A percentile compares a stretch with the other conserved stretches of the same genome.
Evolutionary conservation across 2,888 invertebrate species (phyloP).

Genomic region (Harpalus rufipes): DNA sequence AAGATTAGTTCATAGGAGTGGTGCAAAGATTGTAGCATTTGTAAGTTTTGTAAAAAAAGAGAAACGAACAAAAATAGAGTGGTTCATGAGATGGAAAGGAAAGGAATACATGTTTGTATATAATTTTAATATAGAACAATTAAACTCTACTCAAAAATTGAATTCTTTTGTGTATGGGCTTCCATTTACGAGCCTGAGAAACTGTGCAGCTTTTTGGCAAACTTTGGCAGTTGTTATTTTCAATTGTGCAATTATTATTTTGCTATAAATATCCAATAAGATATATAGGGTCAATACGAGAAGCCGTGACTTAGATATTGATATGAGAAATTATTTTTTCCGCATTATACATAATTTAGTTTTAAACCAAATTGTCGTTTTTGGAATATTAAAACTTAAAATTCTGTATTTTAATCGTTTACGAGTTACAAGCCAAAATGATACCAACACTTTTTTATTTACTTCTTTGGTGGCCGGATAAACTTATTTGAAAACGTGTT

Average conservation of each 20-base stretch:
- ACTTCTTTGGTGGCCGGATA: too few relatives aligned
- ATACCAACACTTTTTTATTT: too few relatives aligned
- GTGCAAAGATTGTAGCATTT: conserved; percentile 65
- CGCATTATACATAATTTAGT: too few relatives aligned
- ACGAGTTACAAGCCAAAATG: too few relatives aligned
- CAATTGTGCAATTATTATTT: neutral
- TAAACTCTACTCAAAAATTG: conserved; percentile 11
- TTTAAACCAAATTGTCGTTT: too few relatives aligned
- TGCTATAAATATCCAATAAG: too few relatives aligned
- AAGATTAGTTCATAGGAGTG: conserved; percentile 25
- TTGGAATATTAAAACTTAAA: too few relatives aligned
- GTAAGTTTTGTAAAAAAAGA: conserved; percentile 67
- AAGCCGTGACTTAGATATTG: neutral
- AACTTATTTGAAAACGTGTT: too few relatives aligned
- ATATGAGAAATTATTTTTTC: too few relatives aligned
- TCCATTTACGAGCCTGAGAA: neutral
- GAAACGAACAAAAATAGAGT: conserved; percentile 61
- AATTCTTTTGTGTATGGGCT: conserved; percentile 4
- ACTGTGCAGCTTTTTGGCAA: conserved; percentile 1
- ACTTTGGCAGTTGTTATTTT: conserved; percentile 9
- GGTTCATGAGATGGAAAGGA: conserved; percentile 56
- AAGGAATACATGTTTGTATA: conserved; percentile 65
- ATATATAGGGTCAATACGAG: too few relatives aligned
- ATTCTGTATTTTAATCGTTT: too few relatives aligned
- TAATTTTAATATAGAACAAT: conserved; percentile 63